Evolutionary conservation across 1,140 invertebrate genomes (phyloP).

Genomic region (Rhyacophila brunnea): DNA sequence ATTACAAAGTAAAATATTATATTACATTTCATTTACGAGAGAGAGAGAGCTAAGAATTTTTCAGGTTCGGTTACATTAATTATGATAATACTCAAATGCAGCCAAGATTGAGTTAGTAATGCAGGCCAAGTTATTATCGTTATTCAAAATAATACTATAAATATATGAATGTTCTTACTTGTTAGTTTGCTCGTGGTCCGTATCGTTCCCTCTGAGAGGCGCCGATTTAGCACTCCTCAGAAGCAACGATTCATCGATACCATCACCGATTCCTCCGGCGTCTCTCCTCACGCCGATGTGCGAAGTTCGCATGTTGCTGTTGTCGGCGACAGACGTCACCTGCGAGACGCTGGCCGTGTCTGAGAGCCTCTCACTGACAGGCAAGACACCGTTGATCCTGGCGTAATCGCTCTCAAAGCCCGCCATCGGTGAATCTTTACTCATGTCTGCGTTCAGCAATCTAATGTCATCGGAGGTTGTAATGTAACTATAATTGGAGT

Average conservation of each 20-base stretch:
- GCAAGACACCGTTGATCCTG: constrained; percentile 2
- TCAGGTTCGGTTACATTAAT: no score
- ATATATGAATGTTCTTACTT: background rate
- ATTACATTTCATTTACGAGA: no score
- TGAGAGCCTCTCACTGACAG: background rate
- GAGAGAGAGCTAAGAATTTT: no score
- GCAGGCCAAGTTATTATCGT: no score
- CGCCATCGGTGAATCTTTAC: constrained; percentile 1
- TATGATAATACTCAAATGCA: no score
- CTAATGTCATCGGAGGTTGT: constrained; percentile 10
- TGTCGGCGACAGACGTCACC: constrained; percentile 15
- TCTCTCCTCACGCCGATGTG: constrained; percentile 41
- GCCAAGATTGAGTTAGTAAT: no score
- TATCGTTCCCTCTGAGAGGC: background rate
- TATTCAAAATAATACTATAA: no score
- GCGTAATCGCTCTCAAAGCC: constrained; percentile 5
- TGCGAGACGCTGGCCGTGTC: constrained; percentile 22
- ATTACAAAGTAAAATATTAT: no score
- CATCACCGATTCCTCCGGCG: background rate
- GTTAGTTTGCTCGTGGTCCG: background rate
- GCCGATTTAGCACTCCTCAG: constrained; percentile 4
- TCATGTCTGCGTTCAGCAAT: constrained; percentile 14
- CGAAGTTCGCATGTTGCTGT: constrained; percentile 46
- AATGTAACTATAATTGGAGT: constrained; percentile 16
- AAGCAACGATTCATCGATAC: background rate